Evolutionary conservation across 53 echinoderm and acorn worm genomes (phyloP).

Genomic region (Antedon mediterranea): DNA sequence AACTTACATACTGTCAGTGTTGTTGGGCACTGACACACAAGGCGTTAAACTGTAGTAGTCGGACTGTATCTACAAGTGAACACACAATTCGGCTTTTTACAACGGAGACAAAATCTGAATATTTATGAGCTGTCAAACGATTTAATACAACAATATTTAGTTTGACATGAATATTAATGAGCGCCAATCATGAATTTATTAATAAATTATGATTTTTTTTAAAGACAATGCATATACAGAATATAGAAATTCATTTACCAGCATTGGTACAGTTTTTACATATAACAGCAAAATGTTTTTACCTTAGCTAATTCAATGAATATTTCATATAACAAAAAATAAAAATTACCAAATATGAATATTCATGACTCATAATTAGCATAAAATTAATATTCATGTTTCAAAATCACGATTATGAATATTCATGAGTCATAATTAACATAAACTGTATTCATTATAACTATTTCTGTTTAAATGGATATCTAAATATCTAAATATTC

Average conservation of each 20-base stretch:
- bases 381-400: no score
- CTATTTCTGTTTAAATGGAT: background rate
- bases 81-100: background rate
- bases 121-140: background rate
- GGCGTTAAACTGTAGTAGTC: background rate
- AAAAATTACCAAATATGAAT: no score
- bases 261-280: background rate
- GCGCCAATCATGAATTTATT: background rate
- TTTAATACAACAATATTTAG: background rate
- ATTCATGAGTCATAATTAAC: background rate
- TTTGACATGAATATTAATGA: background rate
- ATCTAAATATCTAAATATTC: background rate
- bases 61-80: background rate
- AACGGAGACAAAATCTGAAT: background rate
- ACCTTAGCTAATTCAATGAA: background rate
- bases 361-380: no score
- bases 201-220: background rate
- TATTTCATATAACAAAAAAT: no score
- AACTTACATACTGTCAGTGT: no score
- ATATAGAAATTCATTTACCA: background rate
- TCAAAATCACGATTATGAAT: background rate
- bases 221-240: background rate
- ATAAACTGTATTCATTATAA: background rate
- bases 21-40: no score
- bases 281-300: background rate